These are phyloP conservation scores for Aporophyla lueneburgensis DNA, from an alignment of 2,888 invertebrate genomes.

Conservation along the genomic window DNA sequence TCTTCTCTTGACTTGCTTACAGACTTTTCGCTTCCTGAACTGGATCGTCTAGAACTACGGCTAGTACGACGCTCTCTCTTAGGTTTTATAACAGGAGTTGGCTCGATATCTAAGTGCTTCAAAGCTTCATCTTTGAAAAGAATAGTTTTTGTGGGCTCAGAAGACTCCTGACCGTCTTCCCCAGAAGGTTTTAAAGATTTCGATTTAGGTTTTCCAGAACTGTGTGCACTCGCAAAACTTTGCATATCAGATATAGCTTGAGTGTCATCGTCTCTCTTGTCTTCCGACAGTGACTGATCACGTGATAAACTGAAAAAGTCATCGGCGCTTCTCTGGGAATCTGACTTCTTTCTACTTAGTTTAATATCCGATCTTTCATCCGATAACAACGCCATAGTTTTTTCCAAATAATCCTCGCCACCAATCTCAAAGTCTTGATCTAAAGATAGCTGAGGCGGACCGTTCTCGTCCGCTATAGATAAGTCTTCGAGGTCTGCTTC, in stretches of 20 bases:
- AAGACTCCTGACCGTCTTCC: slow-evolving; percentile 81
- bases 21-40: slow-evolving; percentile 89
- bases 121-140: slow-evolving; percentile 79
- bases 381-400: slow-evolving; percentile 84
- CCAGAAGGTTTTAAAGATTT: slow-evolving; percentile 80
- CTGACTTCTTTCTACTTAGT: slow-evolving; percentile 92
- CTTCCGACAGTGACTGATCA: slow-evolving; percentile 91
- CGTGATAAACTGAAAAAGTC: slow-evolving; percentile 92
- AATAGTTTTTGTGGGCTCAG: slow-evolving; percentile 78
- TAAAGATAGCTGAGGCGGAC: slow-evolving; percentile 83
- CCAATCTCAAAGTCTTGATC: slow-evolving; percentile 90
- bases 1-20: slow-evolving; percentile 81
- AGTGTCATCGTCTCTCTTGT: slow-evolving; percentile 91
- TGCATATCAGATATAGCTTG: slow-evolving; percentile 90
- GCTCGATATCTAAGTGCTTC: slow-evolving; percentile 65
- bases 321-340: slow-evolving; percentile 91
- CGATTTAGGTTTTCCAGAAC: slow-evolving; percentile 88
- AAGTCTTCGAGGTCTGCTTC: slow-evolving; percentile 97
- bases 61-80: slow-evolving; percentile 85
- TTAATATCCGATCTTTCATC: slow-evolving; percentile 90
- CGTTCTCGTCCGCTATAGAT: slow-evolving; percentile 94
- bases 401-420: slow-evolving; percentile 90
- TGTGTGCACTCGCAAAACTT: slow-evolving; percentile 92
- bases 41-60: slow-evolving; percentile 85
- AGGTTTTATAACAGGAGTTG: slow-evolving; percentile 67